Conservation (phyloP, 2,888 invertebrate species). For the Diloba caeruleocephala region DNA sequence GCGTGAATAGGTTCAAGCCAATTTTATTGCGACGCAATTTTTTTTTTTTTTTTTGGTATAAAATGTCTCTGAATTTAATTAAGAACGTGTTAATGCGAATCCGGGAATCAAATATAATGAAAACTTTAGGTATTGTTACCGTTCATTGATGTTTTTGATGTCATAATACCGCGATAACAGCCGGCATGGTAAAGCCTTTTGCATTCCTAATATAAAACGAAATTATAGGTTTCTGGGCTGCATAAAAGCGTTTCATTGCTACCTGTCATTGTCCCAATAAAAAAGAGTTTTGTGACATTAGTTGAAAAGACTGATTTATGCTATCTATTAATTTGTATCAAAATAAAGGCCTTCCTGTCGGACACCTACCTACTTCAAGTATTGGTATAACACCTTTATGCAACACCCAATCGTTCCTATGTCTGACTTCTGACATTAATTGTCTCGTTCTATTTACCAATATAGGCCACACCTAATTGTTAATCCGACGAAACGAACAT, state of each 20-base stretch:
- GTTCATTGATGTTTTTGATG: conserved; percentile 8
- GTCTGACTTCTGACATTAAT: conserved; percentile 20
- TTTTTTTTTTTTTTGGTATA: too few species aligned
- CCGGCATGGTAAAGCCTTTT: conserved; percentile 5
- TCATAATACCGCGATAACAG: conserved; percentile 16
- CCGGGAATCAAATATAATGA: neutral
- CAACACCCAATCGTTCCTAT: conserved; percentile 9
- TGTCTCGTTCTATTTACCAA: conserved; percentile 40
- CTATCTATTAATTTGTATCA: neutral
- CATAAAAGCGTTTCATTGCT: conserved; percentile 19
- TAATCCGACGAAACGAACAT: conserved; percentile 30
- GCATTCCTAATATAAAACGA: conserved; percentile 35
- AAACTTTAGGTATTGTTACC: conserved; percentile 2
- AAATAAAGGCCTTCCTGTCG: neutral
- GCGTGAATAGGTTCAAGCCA: conserved; percentile 39
- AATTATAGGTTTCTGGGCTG: conserved; percentile 24
- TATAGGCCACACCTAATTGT: conserved; percentile 45
- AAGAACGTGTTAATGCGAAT: conserved; percentile 6
- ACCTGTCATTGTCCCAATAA: neutral
- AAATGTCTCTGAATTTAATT: conserved; percentile 15
- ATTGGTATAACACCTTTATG: conserved; percentile 3
- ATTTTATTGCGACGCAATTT: conserved; percentile 43
- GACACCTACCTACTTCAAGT: neutral
- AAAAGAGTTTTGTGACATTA: neutral
- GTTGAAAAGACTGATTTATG: neutral